Conservation (phyloP, 1,140 invertebrate species). For the Monochamus saltuarius region DNA sequence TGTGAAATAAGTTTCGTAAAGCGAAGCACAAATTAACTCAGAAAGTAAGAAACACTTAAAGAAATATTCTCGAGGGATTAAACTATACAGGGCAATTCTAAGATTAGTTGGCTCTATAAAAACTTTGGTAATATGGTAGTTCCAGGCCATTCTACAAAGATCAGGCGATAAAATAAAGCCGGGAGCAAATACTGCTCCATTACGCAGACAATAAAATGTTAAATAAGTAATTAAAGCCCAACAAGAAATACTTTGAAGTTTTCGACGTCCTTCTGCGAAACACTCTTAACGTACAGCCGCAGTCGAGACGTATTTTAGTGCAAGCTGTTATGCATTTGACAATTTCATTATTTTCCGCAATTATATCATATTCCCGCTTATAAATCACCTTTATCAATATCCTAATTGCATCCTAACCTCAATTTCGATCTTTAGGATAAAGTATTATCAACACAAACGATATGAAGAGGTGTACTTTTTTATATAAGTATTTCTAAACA, state of each 20-base stretch:
- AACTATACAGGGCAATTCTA: slow-evolving; percentile 27
- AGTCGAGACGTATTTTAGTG: too few species aligned
- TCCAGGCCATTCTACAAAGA: slow-evolving; percentile 29
- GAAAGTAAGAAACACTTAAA: slow-evolving; percentile 23
- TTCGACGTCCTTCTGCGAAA: slow-evolving; percentile 24
- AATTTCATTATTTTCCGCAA: too few species aligned
- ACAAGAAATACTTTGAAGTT: slow-evolving; percentile 39
- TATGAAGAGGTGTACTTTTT: too few species aligned
- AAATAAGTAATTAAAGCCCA: slow-evolving; percentile 42
- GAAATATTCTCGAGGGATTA: slow-evolving; percentile 25
- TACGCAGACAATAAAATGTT: slow-evolving; percentile 43
- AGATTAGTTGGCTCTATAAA: slow-evolving; percentile 31
- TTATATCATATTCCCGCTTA: too few species aligned
- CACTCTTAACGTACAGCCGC: slow-evolving; percentile 18
- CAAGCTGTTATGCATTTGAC: too few species aligned
- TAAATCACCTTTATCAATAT: too few species aligned
- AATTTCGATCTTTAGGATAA: too few species aligned
- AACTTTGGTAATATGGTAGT: slow-evolving; percentile 32
- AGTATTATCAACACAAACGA: too few species aligned
- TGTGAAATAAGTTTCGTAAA: too few species aligned
- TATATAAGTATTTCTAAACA: too few species aligned
- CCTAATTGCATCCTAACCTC: too few species aligned
- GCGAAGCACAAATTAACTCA: too few species aligned
- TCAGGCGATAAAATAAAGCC: slow-evolving; percentile 24
- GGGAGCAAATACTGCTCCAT: slow-evolving; percentile 24